These are phyloP conservation scores for Euwallacea fornicatus DNA, from an alignment of 1,140 invertebrate genomes.

Conservation along the genomic window DNA sequence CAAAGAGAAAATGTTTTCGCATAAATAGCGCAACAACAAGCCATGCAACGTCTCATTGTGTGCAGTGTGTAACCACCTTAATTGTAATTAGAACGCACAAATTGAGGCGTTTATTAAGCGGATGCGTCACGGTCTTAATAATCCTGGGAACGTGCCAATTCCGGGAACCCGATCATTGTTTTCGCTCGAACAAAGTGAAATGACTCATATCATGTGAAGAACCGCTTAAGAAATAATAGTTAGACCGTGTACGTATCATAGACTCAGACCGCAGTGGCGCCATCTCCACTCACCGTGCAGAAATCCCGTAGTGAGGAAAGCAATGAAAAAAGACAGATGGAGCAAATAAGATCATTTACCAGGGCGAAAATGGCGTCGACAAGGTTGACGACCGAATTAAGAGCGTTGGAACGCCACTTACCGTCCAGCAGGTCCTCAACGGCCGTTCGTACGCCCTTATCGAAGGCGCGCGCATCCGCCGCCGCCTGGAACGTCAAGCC, in stretches of 20 bases:
- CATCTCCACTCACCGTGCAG: conserved; percentile 57
- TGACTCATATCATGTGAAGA: too few relatives aligned
- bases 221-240: too few relatives aligned
- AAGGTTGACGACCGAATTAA: background rate
- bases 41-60: too few relatives aligned
- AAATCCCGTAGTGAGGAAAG: conserved; percentile 61
- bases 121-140: background rate
- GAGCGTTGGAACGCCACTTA: conserved; percentile 56
- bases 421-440: conserved; percentile 90
- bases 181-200: too few relatives aligned
- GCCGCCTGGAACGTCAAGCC: conserved; percentile 93
- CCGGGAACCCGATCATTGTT: background rate
- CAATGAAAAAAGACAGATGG: conserved; percentile 59
- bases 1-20: background rate
- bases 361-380: background rate
- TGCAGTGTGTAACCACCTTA: too few relatives aligned
- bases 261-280: too few relatives aligned
- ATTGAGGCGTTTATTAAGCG: too few relatives aligned
- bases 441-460: conserved; percentile 86
- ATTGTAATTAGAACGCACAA: too few relatives aligned
- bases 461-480: conserved; percentile 91
- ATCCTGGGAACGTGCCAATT: background rate
- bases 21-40: too few relatives aligned
- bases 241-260: too few relatives aligned
- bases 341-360: conserved; percentile 44